phyloP scores from a whole-genome alignment of 2,113 vertebrate genomes.

The Albula goreensis region DNA sequence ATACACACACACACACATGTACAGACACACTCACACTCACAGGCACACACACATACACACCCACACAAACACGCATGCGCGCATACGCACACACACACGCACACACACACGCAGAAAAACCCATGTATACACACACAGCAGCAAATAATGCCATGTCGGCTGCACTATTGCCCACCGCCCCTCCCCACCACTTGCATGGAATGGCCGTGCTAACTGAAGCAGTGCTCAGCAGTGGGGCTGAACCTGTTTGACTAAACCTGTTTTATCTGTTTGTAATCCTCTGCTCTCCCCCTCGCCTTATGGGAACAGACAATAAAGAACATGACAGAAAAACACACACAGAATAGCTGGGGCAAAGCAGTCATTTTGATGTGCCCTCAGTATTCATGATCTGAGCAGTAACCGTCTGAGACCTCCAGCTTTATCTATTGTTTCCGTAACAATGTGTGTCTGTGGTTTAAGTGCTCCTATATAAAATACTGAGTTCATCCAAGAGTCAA shows the following conservation, averaged over 20 bases:
- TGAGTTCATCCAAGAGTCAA: not conserved
- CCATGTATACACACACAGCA: slow-evolving; percentile 13
- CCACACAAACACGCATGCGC: too few relatives aligned
- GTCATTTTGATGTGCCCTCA: not conserved
- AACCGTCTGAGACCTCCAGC: not conserved
- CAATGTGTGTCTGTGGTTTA: not conserved
- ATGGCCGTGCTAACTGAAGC: not conserved
- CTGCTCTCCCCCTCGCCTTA: not conserved
- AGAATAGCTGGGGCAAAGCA: not conserved
- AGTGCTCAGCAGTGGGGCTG: not conserved
- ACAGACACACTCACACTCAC: too few relatives aligned
- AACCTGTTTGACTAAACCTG: not conserved
- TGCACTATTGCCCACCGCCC: not conserved
- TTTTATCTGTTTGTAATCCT: slow-evolving; percentile 3
- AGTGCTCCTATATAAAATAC: not conserved
- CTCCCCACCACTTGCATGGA: not conserved
- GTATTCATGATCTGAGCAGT: not conserved
- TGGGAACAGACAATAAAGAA: not conserved
- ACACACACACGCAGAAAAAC: not conserved
- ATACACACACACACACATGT: too few relatives aligned
- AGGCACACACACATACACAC: too few relatives aligned
- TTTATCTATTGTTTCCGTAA: not conserved
- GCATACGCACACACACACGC: not conserved
- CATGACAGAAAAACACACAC: not conserved
- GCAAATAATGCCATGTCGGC: slow-evolving; percentile 14